Conservation (phyloP, 2,888 invertebrate species). For the Parasteatoda lunata region DNA sequence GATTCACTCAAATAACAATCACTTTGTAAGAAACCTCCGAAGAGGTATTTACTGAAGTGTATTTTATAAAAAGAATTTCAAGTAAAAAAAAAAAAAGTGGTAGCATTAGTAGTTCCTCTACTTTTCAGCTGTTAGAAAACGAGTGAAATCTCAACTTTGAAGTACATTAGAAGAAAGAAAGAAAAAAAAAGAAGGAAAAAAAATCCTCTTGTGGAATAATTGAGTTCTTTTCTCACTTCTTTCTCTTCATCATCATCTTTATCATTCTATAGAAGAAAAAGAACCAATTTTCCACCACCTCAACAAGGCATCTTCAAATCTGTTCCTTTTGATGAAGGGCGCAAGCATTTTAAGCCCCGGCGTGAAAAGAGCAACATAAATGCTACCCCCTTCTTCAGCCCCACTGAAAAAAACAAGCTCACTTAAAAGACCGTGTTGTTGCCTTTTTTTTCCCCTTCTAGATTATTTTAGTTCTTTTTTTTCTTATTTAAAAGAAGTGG, state of each 20-base stretch:
- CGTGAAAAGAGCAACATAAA: constrained; percentile 68
- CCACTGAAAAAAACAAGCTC: constrained; percentile 59
- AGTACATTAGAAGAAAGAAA: constrained; percentile 45
- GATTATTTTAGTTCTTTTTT: not conserved
- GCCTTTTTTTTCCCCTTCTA: constrained; percentile 13
- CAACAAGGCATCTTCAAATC: constrained; percentile 60
- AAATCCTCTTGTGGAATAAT: constrained; percentile 57
- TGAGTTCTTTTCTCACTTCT: constrained; percentile 56
- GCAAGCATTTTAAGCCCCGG: constrained; percentile 52
- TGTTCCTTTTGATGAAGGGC: constrained; percentile 56
- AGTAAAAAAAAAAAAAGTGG: not conserved
- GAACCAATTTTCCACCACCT: constrained; percentile 63
- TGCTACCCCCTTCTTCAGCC: constrained; percentile 20
- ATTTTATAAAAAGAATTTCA: too few species aligned
- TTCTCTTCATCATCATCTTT: constrained; percentile 66
- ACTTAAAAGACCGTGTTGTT: constrained; percentile 48
- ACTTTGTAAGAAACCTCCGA: constrained; percentile 4
- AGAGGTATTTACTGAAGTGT: not conserved
- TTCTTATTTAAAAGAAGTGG: constrained; percentile 53
- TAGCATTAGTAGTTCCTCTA: not conserved
- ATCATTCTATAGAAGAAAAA: constrained; percentile 26
- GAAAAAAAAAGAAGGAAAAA: constrained; percentile 11
- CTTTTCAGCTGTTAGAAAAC: constrained; percentile 33
- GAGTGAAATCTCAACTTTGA: constrained; percentile 50
- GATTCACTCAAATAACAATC: constrained; percentile 50